Evolutionary conservation across 2,888 invertebrate genomes (phyloP), one percentile per base, ranked within the genome.

Genomic region (Pseudoips prasinana): DNA sequence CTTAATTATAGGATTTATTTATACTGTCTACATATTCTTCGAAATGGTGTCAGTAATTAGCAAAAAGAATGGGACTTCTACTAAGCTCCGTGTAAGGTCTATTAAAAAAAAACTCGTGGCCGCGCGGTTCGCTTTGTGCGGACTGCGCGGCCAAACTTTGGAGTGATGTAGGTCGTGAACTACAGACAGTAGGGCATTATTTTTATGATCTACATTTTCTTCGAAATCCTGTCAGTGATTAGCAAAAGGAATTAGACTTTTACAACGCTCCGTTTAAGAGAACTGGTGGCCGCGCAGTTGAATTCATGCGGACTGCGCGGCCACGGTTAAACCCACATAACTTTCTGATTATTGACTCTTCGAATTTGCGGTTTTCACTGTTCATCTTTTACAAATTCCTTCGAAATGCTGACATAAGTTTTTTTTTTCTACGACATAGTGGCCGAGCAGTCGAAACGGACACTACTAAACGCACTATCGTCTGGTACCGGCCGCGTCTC

Each of bases 141-240:
- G 27, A 33, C 33, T 23, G 27, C 33, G 33, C 33, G 33, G 27
- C 33, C 33, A 32, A 32, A 32, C 32, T 32, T 32, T 32, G 32
- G 32, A 26, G 32, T 33, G 32, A 26, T 33, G 32, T 33, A 26
- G 32, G 26, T 26, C 32, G 32, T 26, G 32, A 33, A 33, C 26
- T 33, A 26, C 32, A 33, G 26, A 33, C 32, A 26, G 22, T 33
- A 33, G 32, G 26, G 26, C 32, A 26, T 26, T 33, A 33, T 33
- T 33, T 33, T 33, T 33, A 33, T 26, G 26, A 33, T 33, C 26
- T 33, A 33, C 26, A 26, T 31, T 31, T 31, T 31, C 31, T 31
- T 31, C 31, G 31, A 31, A 31, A 31, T 31, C 31, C 31, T 30
- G 25, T 30, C 30, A 30, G 30, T 30, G 30, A 30, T 30, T 30